These are phyloP conservation scores for Meghimatium bilineatum DNA, from an alignment of 2,888 invertebrate species.

Conservation along the genomic window DNA sequence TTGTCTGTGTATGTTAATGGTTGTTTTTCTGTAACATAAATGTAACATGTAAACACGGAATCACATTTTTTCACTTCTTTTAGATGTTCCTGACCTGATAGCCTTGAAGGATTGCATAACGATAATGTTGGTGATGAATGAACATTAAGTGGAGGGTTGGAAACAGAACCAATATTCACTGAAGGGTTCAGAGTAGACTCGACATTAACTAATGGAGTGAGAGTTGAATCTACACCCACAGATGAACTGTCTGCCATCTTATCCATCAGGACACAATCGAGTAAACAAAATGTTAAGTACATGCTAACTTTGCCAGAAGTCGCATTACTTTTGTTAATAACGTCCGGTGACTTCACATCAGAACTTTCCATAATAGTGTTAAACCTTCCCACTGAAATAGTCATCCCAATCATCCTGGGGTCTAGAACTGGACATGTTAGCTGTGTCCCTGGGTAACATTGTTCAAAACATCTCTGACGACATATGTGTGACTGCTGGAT, in stretches of 20 bases:
- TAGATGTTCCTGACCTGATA: background rate
- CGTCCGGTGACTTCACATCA: background rate
- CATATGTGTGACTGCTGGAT: conserved; percentile 5
- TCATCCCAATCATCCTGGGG: conserved; percentile 4
- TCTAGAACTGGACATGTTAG: conserved; percentile 22
- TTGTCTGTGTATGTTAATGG: conserved; percentile 12
- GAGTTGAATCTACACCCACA: background rate
- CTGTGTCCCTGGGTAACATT: background rate
- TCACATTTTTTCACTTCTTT: background rate
- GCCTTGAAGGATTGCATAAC: background rate
- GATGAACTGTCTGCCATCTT: background rate
- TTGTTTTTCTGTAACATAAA: conserved; percentile 20
- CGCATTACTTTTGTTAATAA: background rate
- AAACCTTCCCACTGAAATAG: conserved; percentile 22
- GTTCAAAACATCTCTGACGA: background rate
- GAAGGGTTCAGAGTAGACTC: background rate
- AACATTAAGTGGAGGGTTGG: too few species aligned
- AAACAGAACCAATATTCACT: background rate
- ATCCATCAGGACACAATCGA: conserved; percentile 20
- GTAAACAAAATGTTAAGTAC: conserved; percentile 20
- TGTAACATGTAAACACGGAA: background rate
- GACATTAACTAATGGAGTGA: background rate
- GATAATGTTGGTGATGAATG: background rate
- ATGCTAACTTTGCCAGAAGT: background rate
- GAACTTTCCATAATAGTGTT: conserved; percentile 10